Percentiles rank a stretch among this genome's conserved stretches.
These are phyloP conservation scores for Idaea aversata DNA, from an alignment of 2,888 invertebrate genomes.

Conservation along the genomic window DNA sequence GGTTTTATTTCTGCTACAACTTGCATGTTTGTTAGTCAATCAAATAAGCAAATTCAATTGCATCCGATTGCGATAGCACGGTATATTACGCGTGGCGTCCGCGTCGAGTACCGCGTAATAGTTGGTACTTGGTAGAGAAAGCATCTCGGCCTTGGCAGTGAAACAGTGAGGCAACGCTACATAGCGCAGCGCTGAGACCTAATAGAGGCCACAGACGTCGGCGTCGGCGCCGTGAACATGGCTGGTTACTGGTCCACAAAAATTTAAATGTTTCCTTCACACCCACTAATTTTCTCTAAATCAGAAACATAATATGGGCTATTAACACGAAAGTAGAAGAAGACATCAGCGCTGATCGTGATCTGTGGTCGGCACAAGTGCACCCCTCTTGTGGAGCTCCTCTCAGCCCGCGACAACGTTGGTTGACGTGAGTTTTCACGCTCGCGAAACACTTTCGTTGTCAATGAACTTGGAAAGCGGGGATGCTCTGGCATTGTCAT, in stretches of 20 bases:
- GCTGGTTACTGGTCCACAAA: too few species aligned
- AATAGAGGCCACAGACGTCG: conserved; percentile 9
- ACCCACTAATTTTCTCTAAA: background rate
- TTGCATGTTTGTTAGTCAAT: too few species aligned
- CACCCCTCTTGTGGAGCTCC: background rate
- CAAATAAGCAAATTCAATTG: too few species aligned
- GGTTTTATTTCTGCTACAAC: too few species aligned
- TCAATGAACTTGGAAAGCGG: conserved; percentile 80
- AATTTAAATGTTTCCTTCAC: too few species aligned
- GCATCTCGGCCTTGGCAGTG: conserved; percentile 76
- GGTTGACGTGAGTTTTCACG: conserved; percentile 74
- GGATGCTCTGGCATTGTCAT: conserved; percentile 75
- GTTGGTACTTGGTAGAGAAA: conserved; percentile 62
- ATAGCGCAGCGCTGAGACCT: conserved; percentile 15
- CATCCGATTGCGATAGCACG: too few species aligned
- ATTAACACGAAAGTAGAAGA: too few species aligned
- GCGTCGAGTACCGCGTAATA: conserved; percentile 38
- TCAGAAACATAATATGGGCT: too few species aligned
- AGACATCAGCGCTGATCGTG: background rate
- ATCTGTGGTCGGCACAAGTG: background rate
- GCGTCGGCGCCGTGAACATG: background rate
- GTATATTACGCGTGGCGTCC: too few species aligned
- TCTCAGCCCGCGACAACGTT: conserved; percentile 22
- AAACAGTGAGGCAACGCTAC: conserved; percentile 35
- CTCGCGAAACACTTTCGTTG: conserved; percentile 75